Evolutionary conservation across 2,888 invertebrate genomes (phyloP).

Genomic region (Strigamia crassipes): DNA sequence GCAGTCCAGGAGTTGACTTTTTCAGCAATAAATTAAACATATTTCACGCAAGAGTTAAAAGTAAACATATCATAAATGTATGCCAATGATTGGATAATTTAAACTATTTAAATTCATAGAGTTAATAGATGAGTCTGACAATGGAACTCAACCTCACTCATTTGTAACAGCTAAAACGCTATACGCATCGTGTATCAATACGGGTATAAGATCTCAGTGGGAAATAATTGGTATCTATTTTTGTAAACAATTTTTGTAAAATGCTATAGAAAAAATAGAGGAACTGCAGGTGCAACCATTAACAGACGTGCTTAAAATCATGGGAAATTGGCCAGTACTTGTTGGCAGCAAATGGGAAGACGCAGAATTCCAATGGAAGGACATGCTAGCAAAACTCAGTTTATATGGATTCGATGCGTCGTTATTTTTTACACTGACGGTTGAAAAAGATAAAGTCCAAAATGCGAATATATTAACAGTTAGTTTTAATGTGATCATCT

Average conservation of each 20-base stretch:
- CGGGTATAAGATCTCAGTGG: neutral
- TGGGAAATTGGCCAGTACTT: neutral
- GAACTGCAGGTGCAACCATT: neutral
- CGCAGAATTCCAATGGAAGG: neutral
- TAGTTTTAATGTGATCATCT: neutral
- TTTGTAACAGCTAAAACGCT: neutral
- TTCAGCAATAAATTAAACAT: neutral
- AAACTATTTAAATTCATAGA: neutral
- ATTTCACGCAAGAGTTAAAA: slow-evolving; percentile 17
- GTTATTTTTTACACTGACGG: neutral
- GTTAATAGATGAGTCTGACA: neutral
- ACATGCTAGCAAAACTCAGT: neutral
- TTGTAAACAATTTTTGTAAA: neutral
- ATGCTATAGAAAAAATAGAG: neutral
- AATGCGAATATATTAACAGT: slow-evolving; percentile 10
- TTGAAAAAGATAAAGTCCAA: neutral
- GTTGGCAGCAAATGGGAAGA: neutral
- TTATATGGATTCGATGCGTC: neutral
- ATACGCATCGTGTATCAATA: neutral
- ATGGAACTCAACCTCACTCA: neutral
- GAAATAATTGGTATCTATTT: neutral
- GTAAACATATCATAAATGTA: neutral
- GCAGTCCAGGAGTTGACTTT: neutral
- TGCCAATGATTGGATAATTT: neutral
- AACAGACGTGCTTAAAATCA: neutral